Base-by-base conservation (phyloP, 2,797 vertebrate species). In the Sitta carolinensis region DNA sequence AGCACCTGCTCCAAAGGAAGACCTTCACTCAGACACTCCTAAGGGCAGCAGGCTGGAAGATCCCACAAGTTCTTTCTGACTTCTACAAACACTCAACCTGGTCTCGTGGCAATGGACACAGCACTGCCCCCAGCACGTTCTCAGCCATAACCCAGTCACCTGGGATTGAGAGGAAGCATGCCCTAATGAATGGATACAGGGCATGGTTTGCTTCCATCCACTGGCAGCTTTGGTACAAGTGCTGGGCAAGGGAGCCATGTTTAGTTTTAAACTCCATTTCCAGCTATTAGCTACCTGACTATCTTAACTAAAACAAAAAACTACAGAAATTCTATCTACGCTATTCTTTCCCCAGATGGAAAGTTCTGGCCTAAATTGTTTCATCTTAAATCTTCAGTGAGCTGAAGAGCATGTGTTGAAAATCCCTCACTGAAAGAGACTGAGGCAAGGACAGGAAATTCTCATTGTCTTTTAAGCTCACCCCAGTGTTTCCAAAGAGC, bases 51-150 rank as follows among this genome's bases (percentile, higher is more conserved):
- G 63, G 34, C 5, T 59, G 23, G 11, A 32, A 1, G 20, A 64
- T 5, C 48, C 21, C 64, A 45, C 7, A 59, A n/a, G 43, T 13
- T 68, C 50, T 38, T 48, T 12, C 29, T 7, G 26, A 50, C 40
- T 73, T 61, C 57, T 68, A 17, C 9, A 58, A 70, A 3, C 9
- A 16, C 16, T 32, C 68, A 57, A 0, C 26, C 23, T 59, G 32
- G 20, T 59, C 34, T 38, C 34, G 62, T 1, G 7, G 63, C 36
- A 18, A 11, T 0, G 2, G 1, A 4, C 15, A 5, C 8, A n/a
- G 50, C 51, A 14, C 8, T 2, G 1, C 6, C 10, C 38, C 17
- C 62, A 42, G 34, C 32, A 59, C 13, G 6, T 13, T 13, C 68
- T 40, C 70, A 45, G 22, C 7, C 1, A 45, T 0, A 54, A 19